A percentile compares a stretch with the other conserved stretches of the same genome.
These are phyloP conservation scores for Augiades crinisus DNA, from an alignment of 2,888 invertebrate species.

Conservation along the genomic window DNA sequence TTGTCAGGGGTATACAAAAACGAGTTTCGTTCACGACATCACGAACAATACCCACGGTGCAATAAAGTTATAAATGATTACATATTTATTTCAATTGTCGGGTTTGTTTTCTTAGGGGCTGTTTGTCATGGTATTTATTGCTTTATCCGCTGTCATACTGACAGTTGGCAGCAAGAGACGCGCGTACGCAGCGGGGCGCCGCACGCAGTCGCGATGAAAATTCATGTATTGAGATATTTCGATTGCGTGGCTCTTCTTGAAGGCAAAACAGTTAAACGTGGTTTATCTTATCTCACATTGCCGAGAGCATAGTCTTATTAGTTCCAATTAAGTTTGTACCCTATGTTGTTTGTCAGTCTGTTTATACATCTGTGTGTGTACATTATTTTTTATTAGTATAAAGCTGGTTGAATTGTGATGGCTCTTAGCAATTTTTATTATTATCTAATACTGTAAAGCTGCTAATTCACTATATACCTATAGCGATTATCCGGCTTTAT, in stretches of 20 bases:
- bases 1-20: conserved; percentile 29
- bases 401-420: no score
- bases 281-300: no score
- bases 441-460: no score
- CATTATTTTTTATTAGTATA: no score
- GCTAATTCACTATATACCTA: no score
- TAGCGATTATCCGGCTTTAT: no score
- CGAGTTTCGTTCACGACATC: conserved; percentile 28
- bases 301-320: no score
- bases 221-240: conserved; percentile 31
- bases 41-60: conserved; percentile 38
- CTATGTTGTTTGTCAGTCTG: no score
- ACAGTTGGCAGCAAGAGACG: conserved; percentile 41
- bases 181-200: conserved; percentile 44
- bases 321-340: no score
- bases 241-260: conserved; percentile 20
- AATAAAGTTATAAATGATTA: conserved; percentile 49
- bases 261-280: no score
- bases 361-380: no score
- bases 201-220: conserved; percentile 36
- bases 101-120: conserved; percentile 46
- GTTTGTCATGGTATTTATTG: conserved; percentile 49
- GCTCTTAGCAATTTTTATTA: no score
- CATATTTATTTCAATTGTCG: conserved; percentile 53
- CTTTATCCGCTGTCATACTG: conserved; percentile 42